These are phyloP conservation scores for Temnopleurus reevesii DNA, from an alignment of 53 echinoderm and acorn worm species.

Conservation along the genomic window DNA sequence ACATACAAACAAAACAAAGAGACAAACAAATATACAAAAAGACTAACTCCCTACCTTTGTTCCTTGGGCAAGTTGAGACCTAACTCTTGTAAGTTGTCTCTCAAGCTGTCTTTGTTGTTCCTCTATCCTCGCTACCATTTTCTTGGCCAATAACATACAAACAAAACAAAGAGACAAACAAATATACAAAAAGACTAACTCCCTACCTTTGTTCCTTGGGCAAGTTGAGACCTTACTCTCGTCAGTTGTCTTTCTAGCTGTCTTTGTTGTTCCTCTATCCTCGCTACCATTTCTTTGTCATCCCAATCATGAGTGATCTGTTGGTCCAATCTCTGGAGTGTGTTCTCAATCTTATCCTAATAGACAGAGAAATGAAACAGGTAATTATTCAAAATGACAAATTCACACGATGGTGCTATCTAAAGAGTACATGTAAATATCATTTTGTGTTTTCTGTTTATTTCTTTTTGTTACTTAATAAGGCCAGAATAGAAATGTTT, in stretches of 20 bases:
- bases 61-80: slow-evolving; percentile 79
- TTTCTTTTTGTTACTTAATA: too few species aligned
- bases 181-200: neutral
- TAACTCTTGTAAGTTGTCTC: slow-evolving; percentile 78
- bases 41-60: slow-evolving; percentile 69
- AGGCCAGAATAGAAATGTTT: too few species aligned
- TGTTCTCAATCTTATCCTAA: slow-evolving; percentile 83
- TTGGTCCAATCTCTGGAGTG: slow-evolving; percentile 71
- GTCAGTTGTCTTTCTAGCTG: slow-evolving; percentile 80
- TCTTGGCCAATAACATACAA: too few species aligned
- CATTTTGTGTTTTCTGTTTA: too few species aligned
- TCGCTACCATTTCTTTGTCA: slow-evolving; percentile 61
- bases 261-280: slow-evolving; percentile 78
- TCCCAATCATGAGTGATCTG: slow-evolving; percentile 81
- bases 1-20: neutral
- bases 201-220: slow-evolving; percentile 84
- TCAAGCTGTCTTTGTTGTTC: slow-evolving; percentile 46
- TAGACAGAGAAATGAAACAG: neutral
- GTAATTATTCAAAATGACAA: neutral
- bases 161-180: neutral
- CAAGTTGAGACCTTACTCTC: slow-evolving; percentile 83
- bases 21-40: neutral
- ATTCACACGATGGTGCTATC: too few species aligned
- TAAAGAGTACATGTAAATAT: neutral
- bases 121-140: neutral